Conservation (phyloP, 1,140 invertebrate genomes). For the Tetramorium alpestre region DNA sequence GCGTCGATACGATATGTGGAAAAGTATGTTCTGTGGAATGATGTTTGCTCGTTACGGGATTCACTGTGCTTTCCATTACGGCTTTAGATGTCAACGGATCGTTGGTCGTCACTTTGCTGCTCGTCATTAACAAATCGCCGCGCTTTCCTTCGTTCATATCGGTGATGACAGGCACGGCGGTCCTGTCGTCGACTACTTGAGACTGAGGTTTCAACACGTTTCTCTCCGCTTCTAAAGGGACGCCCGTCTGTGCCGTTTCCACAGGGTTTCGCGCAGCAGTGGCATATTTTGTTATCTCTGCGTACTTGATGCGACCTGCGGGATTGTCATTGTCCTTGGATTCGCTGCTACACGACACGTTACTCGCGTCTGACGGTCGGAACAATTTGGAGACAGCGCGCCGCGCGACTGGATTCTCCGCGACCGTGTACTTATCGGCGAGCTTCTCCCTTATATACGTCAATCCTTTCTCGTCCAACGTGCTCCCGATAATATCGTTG, state of each 20-base stretch:
- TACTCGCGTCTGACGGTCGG: constrained; percentile 4
- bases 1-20: background rate
- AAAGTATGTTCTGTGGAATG: background rate
- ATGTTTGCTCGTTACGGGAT: background rate
- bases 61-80: background rate
- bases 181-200: constrained; percentile 1
- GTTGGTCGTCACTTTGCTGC: background rate
- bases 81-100: background rate
- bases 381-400: background rate
- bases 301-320: background rate
- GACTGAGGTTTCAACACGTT: constrained; percentile 4
- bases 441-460: constrained; percentile 80
- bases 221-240: constrained; percentile 13
- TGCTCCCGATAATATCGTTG: constrained; percentile 81
- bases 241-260: background rate
- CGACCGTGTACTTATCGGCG: constrained; percentile 76
- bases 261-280: background rate
- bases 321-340: background rate
- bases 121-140: background rate
- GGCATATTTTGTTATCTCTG: background rate
- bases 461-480: constrained; percentile 76
- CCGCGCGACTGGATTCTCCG: constrained; percentile 56
- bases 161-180: background rate
- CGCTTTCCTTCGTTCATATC: background rate
- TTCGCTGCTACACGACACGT: background rate